Percentiles rank a stretch among this genome's conserved stretches.
Evolutionary conservation across 2,113 vertebrate species (phyloP).

Genomic region (Salminus brasiliensis): DNA sequence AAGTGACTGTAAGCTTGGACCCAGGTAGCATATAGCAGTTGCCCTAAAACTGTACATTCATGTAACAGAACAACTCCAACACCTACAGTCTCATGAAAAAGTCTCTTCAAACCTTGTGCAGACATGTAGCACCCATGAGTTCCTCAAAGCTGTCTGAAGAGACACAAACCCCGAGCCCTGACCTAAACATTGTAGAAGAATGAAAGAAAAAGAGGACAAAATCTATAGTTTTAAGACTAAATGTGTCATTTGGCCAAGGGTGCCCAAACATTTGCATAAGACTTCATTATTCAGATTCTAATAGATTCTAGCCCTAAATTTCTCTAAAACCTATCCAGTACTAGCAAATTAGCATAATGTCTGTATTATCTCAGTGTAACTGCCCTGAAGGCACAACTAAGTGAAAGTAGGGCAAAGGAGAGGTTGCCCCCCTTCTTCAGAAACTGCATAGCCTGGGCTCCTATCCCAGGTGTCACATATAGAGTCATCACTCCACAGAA

Average conservation of each 20-base stretch:
- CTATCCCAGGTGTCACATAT: background rate
- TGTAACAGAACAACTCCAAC: background rate
- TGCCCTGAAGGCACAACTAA: background rate
- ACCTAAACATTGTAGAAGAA: too few relatives aligned
- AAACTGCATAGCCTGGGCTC: background rate
- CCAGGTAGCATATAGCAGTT: background rate
- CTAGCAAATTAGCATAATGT: background rate
- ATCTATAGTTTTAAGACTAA: too few relatives aligned
- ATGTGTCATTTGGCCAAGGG: too few relatives aligned
- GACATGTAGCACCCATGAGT: too few relatives aligned
- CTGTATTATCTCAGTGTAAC: background rate
- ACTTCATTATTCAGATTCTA: too few relatives aligned
- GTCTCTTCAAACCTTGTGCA: too few relatives aligned
- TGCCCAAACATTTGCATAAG: too few relatives aligned
- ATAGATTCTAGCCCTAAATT: background rate
- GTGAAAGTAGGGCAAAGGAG: background rate
- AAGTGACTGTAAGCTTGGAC: background rate
- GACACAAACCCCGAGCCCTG: too few relatives aligned
- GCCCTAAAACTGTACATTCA: background rate
- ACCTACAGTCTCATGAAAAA: too few relatives aligned
- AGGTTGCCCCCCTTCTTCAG: background rate
- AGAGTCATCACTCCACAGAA: slow-evolving; percentile 2
- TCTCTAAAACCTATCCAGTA: background rate
- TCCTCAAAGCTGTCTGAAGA: too few relatives aligned
- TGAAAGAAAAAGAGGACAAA: too few relatives aligned